phyloP scores from a whole-genome alignment of 2,888 invertebrate genomes.

The Incurvaria masculella region DNA sequence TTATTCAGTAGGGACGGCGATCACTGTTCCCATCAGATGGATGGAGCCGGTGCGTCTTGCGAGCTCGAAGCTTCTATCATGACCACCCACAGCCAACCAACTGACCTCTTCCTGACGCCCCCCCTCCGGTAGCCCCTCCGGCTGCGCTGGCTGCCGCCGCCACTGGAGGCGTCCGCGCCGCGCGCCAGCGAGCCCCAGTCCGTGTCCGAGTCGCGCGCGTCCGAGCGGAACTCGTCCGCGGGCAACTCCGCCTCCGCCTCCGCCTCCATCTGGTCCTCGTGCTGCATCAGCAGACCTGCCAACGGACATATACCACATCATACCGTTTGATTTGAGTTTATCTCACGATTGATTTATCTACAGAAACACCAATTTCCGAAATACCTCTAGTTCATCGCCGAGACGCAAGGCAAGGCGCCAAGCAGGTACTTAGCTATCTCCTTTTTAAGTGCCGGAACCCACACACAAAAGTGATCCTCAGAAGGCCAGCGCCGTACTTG shows the following conservation, averaged over 20 bases:
- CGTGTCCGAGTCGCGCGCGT: slow-evolving; percentile 30
- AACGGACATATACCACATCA: no score
- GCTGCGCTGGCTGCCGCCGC: slow-evolving; percentile 6
- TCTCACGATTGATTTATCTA: no score
- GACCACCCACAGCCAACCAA: no score
- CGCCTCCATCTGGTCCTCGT: slow-evolving; percentile 37
- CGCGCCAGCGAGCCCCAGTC: slow-evolving; percentile 34
- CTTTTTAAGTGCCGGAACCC: slow-evolving; percentile 28
- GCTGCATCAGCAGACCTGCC: slow-evolving; percentile 39
- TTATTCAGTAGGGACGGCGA: no score
- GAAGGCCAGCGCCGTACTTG: slow-evolving; percentile 75
- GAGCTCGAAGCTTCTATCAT: no score
- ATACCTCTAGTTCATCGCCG: neutral
- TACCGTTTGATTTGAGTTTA: no score
- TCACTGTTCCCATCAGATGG: no score
- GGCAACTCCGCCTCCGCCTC: slow-evolving; percentile 18
- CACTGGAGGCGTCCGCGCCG: slow-evolving; percentile 12
- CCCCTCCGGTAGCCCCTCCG: slow-evolving; percentile 22
- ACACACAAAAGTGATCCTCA: slow-evolving; percentile 68
- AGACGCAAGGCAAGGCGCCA: neutral
- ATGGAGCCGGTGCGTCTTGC: no score
- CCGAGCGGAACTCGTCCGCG: slow-evolving; percentile 19
- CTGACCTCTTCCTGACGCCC: slow-evolving; percentile 32
- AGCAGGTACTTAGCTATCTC: neutral
- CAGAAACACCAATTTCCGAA: neutral